Base-by-base conservation (phyloP, 1,140 invertebrate genomes). In the Microplitis demolitor region DNA sequence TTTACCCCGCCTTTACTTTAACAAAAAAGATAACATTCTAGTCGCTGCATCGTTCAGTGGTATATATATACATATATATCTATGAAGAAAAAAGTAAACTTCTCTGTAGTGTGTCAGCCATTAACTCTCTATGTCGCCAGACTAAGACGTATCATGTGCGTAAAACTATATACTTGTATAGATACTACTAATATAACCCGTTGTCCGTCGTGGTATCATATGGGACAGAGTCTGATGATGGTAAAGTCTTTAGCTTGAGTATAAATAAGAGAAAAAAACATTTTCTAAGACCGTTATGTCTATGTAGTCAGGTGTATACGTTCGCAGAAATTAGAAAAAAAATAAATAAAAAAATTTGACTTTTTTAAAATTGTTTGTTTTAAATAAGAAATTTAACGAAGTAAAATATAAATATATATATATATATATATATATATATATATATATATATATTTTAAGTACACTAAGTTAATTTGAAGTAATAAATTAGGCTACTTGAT, bases 121-220 rank as follows among this genome's bases (percentile, higher is more conserved):
- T 78, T 80, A 76, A 73, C 77, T 80, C 75, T 78, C 72, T 72
- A 71, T 76, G 74, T 74, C 66, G 13, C 64, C n/a, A 45, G 39
- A 45, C 39, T 45, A 45, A 54, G 74, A 56, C 74, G 66, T 77
- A 78, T 81, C 78, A 77, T 76, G 61, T 74, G 69, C 63, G 53
- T 71, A 66, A 69, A 54, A 58, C 63, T 51, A 51, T 24, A 24
- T 13, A 14, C 39, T 53, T 16, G n/a, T 14, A 54, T 6, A 45
- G 39, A 45, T 6, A 45, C 2, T 45, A 45, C 39, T 45, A 45
- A 45, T 11, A 45, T 45, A 45, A 45, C 39, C 39, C 39, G 39
- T 45, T 45, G 39, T 13, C 34, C 13, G 69, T 61, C 58, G 58
- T 6, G 6, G 39, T 6, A 45, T 45, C 39, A 45, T 45, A 45